Base-by-base conservation (phyloP, 2,113 vertebrate species). In the Festucalex cinctus region DNA sequence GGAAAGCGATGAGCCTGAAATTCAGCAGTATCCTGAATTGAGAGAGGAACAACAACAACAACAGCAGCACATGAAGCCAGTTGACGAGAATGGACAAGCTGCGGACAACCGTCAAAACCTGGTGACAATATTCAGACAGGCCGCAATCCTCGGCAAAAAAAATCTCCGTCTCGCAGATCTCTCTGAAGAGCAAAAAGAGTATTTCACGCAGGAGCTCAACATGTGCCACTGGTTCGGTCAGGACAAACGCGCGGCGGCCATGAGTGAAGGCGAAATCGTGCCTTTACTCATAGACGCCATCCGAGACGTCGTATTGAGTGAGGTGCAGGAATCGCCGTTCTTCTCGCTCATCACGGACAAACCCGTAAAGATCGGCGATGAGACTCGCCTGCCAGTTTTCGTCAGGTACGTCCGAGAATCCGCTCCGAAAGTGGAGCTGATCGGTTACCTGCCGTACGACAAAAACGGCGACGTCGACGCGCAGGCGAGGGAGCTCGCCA, bases 291-390 rank as follows among this genome's bases (percentile, higher is more conserved):
- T 94, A 24, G 93, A 91, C 75, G 94, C 92, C 3, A 86, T 97
- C 48, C 88, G 95, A 69, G 94, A 95, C 63, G 93, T 93, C 41
- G 93, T 95, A 0, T 89, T 97, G 54, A 88, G 90, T 61, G 95
- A 98, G 84, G 93, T 98, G 12, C 90, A 94, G 68, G 95, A 96
- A 48, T 95, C 95, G 0, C 95, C 93, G 0, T 98, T 96, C 86
- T 99, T 99, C 74, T 97, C 97, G 6, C 82, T 99, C 0, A 91
- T 98, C 70, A 95, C 92, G 0, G 96, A 98, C 4, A 95, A 95
- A 39, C 91, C 94, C 2, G 93, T 97, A 1, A 89, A 91, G 59
- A 91, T 95, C 37, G 91, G 89, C 0, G 93, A 93, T 12, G 89
- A 93, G 57, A 94, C 93, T 3, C 91, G 95, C 63, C 69, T 98